A percentile compares a stretch with the other conserved stretches of the same genome.
Evolutionary conservation across 2,888 invertebrate genomes (phyloP).

Genomic region (Mesochorus sp.): DNA sequence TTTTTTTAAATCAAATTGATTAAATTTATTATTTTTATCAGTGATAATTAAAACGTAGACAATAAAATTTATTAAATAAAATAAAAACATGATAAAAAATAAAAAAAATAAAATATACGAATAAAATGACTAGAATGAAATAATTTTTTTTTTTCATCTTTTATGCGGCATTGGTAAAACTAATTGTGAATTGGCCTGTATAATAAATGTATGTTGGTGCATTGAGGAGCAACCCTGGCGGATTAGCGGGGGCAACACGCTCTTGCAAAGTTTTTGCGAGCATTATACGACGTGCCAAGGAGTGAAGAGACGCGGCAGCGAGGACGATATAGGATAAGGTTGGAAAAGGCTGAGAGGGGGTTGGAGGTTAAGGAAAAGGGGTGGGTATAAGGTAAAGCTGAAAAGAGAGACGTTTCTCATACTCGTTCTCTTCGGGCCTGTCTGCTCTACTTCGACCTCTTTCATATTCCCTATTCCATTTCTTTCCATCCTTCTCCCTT

Average conservation of each 20-base stretch:
- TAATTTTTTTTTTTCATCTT: too few species aligned
- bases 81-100: too few species aligned
- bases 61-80: too few species aligned
- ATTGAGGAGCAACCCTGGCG: constrained; percentile 25
- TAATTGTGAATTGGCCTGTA: too few species aligned
- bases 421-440: constrained; percentile 9
- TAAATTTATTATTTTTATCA: too few species aligned
- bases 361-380: neutral
- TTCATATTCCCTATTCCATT: constrained; percentile 44
- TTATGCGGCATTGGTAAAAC: too few species aligned
- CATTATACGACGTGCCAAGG: constrained; percentile 56
- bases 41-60: too few species aligned
- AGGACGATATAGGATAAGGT: constrained; percentile 7
- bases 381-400: neutral
- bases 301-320: constrained; percentile 28
- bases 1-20: too few species aligned
- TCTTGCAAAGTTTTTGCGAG: constrained; percentile 51
- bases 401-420: constrained; percentile 34
- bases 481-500: constrained; percentile 37
- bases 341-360: constrained; percentile 13
- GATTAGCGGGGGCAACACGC: constrained; percentile 57
- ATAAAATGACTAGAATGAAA: too few species aligned
- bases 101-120: too few species aligned
- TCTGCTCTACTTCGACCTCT: constrained; percentile 40
- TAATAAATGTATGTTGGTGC: neutral